A percentile compares a stretch with the other conserved stretches of the same genome.
Conservation (phyloP, 2,113 vertebrate species). For the Hippolais icterina region DNA sequence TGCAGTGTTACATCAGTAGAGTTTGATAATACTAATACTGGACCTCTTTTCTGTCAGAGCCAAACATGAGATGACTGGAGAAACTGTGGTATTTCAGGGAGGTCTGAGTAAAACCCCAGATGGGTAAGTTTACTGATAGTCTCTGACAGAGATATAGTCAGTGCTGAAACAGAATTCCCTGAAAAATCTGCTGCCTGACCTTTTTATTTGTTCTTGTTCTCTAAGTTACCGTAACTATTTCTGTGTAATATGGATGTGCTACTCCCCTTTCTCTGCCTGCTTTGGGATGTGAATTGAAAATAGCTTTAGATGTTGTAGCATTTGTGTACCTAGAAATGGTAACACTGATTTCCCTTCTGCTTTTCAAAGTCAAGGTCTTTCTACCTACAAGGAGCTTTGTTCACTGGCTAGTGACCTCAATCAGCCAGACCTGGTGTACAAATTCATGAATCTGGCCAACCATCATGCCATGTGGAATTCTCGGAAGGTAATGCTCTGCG, state of each 20-base stretch:
- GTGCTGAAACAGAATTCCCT: background rate
- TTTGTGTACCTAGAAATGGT: background rate
- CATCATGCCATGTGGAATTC: constrained; percentile 99
- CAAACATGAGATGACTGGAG: constrained; percentile 88
- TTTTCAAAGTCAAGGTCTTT: constrained; percentile 87
- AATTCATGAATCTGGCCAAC: constrained; percentile 99
- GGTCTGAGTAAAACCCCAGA: constrained; percentile 95
- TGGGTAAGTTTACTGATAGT: constrained; percentile 79
- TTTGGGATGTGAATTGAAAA: background rate
- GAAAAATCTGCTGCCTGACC: background rate
- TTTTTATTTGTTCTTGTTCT: background rate
- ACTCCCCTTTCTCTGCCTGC: background rate
- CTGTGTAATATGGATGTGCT: background rate
- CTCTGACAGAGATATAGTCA: background rate
- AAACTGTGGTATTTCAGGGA: constrained; percentile 94
- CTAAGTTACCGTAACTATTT: background rate
- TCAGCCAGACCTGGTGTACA: constrained; percentile 96
- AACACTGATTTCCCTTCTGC: background rate
- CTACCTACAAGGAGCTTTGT: constrained; percentile 98
- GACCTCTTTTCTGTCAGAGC: constrained; percentile 71
- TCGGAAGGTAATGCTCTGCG: constrained; percentile 84
- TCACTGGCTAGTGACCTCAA: constrained; percentile 96
- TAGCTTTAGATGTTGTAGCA: background rate
- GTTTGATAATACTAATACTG: background rate
- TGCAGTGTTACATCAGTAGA: background rate